Evolutionary conservation across 2,888 invertebrate genomes (phyloP), one percentile per base, ranked within the genome.

Genomic region (Polydesmus complanatus): DNA sequence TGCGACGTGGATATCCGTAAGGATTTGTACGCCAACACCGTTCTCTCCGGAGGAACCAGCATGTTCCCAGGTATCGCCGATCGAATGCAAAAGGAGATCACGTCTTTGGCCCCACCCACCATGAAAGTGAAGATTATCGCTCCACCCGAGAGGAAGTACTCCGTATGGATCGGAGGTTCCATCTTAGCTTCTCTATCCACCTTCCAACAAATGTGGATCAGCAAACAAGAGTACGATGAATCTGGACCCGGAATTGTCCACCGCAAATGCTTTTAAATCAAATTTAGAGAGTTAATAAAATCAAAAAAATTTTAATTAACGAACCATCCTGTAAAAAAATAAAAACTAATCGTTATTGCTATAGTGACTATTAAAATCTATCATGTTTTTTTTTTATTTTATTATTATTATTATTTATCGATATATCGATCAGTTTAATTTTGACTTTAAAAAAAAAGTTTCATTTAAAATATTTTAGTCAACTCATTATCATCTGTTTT

Each of bases 61-160:
- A 94, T 94, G 93, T 94, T 88, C 79, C 93, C 92, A 66, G 88
- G 94, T 81, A 93, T 95, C 76, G 94, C 93, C 69, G 94, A 94
- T 79, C 83, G 94, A 70, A 93, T 94, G 93, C 93, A 94, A 79
- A 94, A 93, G 79, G 94, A 94, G 80, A 92, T 93, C 80, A 91
- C 90, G 65, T 85, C 90, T 62, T 81, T 93, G 67, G 80, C 80
- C 53, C 81, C 81, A 59, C 72, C 75, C 68, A 81, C 81, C 60
- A 81, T 82, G 79, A 82, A 81, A 73, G 80, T 82, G 73, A 80
- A 80, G 74, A 79, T 80, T 72, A 92, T 92, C 77, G 92, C 92
- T 69, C 92, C 92, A 61, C 92, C 93, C 66, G 94, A 94, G 81
- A 83, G 94, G 75, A 94, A 94, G 78, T 94, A 95, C 83, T 93